phyloP scores from a whole-genome alignment of 2,888 invertebrate genomes.

The Drosophila anomalipes region DNA sequence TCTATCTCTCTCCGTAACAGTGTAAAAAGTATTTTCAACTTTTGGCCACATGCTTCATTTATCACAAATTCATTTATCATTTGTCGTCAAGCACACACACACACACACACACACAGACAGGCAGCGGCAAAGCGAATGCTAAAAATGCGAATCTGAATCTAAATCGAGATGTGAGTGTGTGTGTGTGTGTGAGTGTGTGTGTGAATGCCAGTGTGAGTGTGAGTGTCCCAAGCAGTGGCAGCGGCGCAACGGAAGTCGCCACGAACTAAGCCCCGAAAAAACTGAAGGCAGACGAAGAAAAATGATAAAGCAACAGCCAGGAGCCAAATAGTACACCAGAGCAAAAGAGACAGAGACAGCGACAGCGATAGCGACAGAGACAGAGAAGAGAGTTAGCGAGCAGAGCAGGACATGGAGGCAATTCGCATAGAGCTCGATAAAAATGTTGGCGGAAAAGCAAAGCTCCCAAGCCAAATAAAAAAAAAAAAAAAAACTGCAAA shows the following conservation, averaged over 20 bases:
- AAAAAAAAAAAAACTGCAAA: conserved; percentile 35
- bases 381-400: background rate
- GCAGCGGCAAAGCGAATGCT: conserved; percentile 53
- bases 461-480: conserved; percentile 27
- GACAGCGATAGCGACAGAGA: background rate
- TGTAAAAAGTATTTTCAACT: conserved; percentile 77
- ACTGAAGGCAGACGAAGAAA: conserved; percentile 71
- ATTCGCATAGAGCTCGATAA: conserved; percentile 64
- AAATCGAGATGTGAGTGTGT: conserved; percentile 41
- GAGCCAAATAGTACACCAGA: conserved; percentile 18
- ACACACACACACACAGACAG: conserved; percentile 9
- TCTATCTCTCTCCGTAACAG: conserved; percentile 19
- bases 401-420: conserved; percentile 2
- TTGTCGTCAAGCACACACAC: conserved; percentile 65
- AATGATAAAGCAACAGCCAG: conserved; percentile 74
- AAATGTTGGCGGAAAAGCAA: conserved; percentile 63
- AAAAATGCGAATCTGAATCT: conserved; percentile 51
- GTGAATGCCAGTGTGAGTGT: conserved; percentile 14
- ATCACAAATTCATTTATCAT: conserved; percentile 82
- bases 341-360: background rate
- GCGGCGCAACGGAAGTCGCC: conserved; percentile 54
- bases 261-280: conserved; percentile 59
- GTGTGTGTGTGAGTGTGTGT: conserved; percentile 11
- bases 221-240: conserved; percentile 23
- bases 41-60: conserved; percentile 82